Conservation (phyloP, 92 coral and sea anemone species). For the Epizoanthus rinbou region DNA sequence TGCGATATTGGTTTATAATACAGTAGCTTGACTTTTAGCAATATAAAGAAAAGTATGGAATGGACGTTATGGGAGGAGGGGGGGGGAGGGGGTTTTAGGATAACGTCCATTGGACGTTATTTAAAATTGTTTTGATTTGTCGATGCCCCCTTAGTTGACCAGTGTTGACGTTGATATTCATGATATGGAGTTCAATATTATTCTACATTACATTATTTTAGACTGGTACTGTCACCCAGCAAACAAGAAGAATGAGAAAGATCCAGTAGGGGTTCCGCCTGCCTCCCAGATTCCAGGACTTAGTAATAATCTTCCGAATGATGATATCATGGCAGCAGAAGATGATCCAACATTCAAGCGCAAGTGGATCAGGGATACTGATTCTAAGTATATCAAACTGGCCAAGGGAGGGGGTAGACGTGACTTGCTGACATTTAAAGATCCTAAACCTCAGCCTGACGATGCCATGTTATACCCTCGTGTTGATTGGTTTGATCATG, state of each 20-base stretch:
- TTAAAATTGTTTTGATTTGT: too few relatives aligned
- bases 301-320: slow-evolving; percentile 60
- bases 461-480: slow-evolving; percentile 86
- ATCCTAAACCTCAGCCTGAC: slow-evolving; percentile 50
- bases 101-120: too few relatives aligned
- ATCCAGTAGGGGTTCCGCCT: slow-evolving; percentile 64
- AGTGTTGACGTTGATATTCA: too few relatives aligned
- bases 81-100: too few relatives aligned
- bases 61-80: too few relatives aligned
- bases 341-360: slow-evolving; percentile 84
- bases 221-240: slow-evolving; percentile 99
- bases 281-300: slow-evolving; percentile 98
- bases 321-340: slow-evolving; percentile 43
- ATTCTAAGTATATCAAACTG: slow-evolving; percentile 89
- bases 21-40: too few relatives aligned
- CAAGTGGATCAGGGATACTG: slow-evolving; percentile 98
- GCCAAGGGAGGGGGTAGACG: slow-evolving; percentile 94
- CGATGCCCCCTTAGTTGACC: too few relatives aligned
- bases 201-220: slow-evolving; percentile 8
- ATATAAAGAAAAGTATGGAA: too few relatives aligned
- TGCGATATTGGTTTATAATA: too few relatives aligned
- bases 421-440: slow-evolving; percentile 71
- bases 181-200: too few relatives aligned
- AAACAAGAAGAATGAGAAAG: slow-evolving; percentile 41
- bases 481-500: slow-evolving; percentile 98